Conservation (phyloP, 2,888 invertebrate species). For the Xanthia togata region DNA sequence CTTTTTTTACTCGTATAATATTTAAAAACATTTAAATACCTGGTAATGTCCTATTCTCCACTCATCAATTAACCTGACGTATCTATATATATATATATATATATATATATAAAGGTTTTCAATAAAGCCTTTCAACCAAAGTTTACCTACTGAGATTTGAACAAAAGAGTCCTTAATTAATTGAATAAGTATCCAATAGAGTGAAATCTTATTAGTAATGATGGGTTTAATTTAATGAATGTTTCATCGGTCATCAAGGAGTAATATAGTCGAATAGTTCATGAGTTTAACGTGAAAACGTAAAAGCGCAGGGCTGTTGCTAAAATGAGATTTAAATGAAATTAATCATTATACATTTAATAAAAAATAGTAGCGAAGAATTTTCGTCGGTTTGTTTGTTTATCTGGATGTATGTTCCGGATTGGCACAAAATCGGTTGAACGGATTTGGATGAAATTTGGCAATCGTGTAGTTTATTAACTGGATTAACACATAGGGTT, state of each 20-base stretch:
- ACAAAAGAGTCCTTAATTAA: constrained; percentile 38
- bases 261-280: background rate
- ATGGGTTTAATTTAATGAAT: constrained; percentile 22
- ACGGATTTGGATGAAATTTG: background rate
- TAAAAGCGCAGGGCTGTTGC: background rate
- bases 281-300: background rate
- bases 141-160: constrained; percentile 18
- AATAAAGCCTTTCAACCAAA: constrained; percentile 37
- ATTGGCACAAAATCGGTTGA: background rate
- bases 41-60: too few species aligned
- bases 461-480: too few species aligned
- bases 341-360: background rate
- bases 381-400: background rate
- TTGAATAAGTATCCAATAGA: constrained; percentile 43
- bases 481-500: too few species aligned
- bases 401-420: background rate
- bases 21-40: background rate
- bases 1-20: too few species aligned
- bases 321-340: background rate
- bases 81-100: too few species aligned
- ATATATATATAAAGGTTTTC: constrained; percentile 14
- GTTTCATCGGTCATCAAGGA: constrained; percentile 22
- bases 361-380: background rate
- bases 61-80: background rate
- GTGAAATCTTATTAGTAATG: constrained; percentile 34